Evolutionary conservation across 2,113 vertebrate species (phyloP).

Genomic region (Cinclus mexicanus): DNA sequence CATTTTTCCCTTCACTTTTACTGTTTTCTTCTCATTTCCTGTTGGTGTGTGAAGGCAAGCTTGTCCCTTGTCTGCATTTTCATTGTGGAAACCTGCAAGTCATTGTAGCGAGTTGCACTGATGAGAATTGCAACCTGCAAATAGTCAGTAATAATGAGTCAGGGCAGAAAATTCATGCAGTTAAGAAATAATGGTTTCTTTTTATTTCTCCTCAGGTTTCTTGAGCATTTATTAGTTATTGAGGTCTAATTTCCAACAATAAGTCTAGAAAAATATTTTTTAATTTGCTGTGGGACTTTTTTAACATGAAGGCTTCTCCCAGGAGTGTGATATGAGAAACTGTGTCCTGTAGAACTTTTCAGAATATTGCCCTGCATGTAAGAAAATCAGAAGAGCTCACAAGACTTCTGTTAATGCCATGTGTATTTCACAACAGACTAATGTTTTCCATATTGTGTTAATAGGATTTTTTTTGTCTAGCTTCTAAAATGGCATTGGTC

Average conservation of each 20-base stretch:
- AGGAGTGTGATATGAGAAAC: not conserved
- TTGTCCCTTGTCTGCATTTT: not conserved
- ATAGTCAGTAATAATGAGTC: not conserved
- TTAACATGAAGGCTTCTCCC: not conserved
- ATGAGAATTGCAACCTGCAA: not conserved
- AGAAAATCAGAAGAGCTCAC: not conserved
- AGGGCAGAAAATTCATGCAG: not conserved
- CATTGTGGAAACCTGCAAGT: not conserved
- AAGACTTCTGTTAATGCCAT: not conserved
- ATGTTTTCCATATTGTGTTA: not conserved
- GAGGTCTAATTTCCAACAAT: not conserved
- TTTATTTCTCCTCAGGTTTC: not conserved
- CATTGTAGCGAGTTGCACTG: not conserved
- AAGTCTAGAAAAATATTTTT: not conserved
- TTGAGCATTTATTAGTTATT: not conserved
- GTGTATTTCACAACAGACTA: not conserved
- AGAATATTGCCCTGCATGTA: not conserved
- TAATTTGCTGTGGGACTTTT: not conserved
- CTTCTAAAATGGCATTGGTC: not conserved
- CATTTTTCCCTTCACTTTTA: not conserved
- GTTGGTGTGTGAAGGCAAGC: not conserved
- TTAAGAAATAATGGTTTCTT: not conserved
- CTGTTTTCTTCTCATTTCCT: conserved; percentile 32
- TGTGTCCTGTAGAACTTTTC: not conserved
- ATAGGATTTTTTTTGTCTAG: not conserved